Conservation (phyloP, 1,140 invertebrate genomes). For the Aphaenogaster rudis region DNA sequence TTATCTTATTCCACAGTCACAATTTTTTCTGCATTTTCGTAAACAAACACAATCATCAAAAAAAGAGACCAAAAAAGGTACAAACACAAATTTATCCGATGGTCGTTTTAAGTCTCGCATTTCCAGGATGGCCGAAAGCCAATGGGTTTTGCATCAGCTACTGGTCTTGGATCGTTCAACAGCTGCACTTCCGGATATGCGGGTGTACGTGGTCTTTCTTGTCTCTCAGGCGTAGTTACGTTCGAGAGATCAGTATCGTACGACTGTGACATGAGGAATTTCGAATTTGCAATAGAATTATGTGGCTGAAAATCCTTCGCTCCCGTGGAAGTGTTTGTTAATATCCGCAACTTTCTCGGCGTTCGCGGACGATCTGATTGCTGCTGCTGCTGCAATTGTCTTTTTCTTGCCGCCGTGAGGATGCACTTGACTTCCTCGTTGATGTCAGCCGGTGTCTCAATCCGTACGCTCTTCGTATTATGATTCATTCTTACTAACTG, state of each 20-base stretch:
- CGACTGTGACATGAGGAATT: conserved; percentile 3
- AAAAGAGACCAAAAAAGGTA: neutral
- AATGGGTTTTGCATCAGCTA: conserved; percentile 61
- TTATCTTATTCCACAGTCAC: neutral
- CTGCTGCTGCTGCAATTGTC: neutral
- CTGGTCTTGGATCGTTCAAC: conserved; percentile 61
- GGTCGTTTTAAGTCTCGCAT: conserved; percentile 36
- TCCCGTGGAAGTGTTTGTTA: neutral
- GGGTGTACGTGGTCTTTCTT: conserved; percentile 23
- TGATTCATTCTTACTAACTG: conserved; percentile 80
- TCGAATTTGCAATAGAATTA: neutral
- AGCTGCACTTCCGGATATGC: conserved; percentile 73
- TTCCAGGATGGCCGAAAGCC: conserved; percentile 74
- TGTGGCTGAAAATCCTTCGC: conserved; percentile 6
- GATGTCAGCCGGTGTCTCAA: conserved; percentile 81
- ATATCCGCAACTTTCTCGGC: conserved; percentile 29
- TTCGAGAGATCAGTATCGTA: conserved; percentile 17
- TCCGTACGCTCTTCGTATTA: conserved; percentile 79
- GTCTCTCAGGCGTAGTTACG: conserved; percentile 28
- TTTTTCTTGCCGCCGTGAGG: conserved; percentile 8
- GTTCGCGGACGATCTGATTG: conserved; percentile 13
- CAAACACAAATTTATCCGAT: neutral
- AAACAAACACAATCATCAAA: neutral
- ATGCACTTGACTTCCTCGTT: conserved; percentile 80
- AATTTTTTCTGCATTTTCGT: conserved; percentile 12